Percentiles rank a stretch among this genome's conserved stretches.
These are phyloP conservation scores for Mionectes macconnelli DNA, from an alignment of 2,113 vertebrate genomes.

Conservation along the genomic window DNA sequence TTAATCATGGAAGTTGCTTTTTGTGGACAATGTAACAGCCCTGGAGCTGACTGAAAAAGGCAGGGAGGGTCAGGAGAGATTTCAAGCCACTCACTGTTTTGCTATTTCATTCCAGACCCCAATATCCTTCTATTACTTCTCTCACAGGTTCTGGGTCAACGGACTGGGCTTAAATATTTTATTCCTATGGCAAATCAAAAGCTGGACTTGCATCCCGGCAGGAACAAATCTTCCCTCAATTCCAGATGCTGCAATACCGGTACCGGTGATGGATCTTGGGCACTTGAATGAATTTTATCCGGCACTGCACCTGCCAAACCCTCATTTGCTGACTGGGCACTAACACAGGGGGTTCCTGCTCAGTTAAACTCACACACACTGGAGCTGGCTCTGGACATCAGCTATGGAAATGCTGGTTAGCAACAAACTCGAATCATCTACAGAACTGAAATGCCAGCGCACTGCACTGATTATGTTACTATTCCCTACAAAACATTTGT, in stretches of 20 bases:
- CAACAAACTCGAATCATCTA: neutral
- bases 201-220: neutral
- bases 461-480: neutral
- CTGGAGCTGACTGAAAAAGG: neutral
- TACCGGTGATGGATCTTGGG: neutral
- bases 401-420: neutral
- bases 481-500: neutral
- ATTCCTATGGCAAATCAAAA: neutral
- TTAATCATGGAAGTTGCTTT: neutral
- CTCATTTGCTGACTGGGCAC: neutral
- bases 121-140: neutral
- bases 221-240: neutral
- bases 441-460: neutral
- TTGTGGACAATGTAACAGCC: neutral
- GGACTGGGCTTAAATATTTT: neutral
- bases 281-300: neutral
- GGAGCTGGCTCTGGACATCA: neutral
- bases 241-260: neutral
- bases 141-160: neutral
- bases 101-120: neutral
- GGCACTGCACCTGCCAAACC: neutral
- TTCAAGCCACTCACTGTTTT: neutral
- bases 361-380: neutral
- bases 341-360: neutral
- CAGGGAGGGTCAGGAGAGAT: neutral